Conservation (phyloP, 2,797 vertebrate species). For the Calcarius lapponicus region DNA sequence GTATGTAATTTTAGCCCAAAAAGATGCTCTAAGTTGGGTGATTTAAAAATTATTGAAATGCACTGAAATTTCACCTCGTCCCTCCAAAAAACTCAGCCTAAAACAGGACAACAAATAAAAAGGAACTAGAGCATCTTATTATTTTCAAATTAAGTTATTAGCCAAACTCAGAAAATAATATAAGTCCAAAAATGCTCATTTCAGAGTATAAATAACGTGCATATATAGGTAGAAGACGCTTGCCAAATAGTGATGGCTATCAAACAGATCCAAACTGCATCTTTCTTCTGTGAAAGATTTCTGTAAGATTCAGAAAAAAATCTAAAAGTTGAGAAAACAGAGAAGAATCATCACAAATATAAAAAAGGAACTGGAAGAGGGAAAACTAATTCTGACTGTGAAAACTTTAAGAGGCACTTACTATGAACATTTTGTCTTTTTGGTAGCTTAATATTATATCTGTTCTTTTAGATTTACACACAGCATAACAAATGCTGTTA, state of each 20-base stretch:
- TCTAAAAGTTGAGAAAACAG: not conserved
- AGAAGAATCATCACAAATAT: not conserved
- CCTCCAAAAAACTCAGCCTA: not conserved
- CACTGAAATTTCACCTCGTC: not conserved
- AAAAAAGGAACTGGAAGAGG: not conserved
- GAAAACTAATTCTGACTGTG: not conserved
- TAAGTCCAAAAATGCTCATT: not conserved
- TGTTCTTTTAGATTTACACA: not conserved
- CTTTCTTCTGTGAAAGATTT: not conserved
- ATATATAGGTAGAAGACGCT: fast-evolving
- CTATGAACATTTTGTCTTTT: not conserved
- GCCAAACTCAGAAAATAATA: not conserved
- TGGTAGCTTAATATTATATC: not conserved
- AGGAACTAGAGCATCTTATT: not conserved
- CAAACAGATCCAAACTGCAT: not conserved
- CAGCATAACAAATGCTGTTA: not conserved
- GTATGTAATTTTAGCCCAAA: not conserved
- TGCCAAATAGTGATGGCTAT: not conserved
- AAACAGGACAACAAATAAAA: not conserved
- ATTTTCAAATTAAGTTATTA: not conserved
- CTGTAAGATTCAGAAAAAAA: not conserved
- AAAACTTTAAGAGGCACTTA: not conserved
- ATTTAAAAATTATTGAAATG: not conserved
- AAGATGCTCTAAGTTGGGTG: not conserved
- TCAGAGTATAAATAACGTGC: not conserved